These are phyloP conservation scores for Argyresthia goedartella DNA, from an alignment of 2,888 invertebrate genomes.

Conservation along the genomic window DNA sequence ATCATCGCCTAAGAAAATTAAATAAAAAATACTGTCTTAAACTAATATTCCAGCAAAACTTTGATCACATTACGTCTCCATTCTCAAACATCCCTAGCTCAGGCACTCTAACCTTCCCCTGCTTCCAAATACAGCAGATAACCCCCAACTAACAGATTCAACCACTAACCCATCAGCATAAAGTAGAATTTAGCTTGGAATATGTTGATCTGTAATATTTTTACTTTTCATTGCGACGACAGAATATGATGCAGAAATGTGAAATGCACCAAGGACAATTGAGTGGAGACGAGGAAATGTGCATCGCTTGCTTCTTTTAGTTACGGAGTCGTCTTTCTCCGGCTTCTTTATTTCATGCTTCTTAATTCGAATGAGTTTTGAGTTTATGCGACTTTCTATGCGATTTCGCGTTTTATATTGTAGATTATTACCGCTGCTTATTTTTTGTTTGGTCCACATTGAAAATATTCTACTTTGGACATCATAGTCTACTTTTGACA, in stretches of 20 bases:
- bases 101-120: constrained; percentile 54
- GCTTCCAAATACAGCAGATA: constrained; percentile 46
- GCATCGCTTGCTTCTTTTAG: constrained; percentile 24
- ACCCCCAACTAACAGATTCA: constrained; percentile 11
- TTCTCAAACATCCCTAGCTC: background rate
- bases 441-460: too few species aligned
- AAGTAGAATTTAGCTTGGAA: constrained; percentile 14
- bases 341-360: background rate
- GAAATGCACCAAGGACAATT: constrained; percentile 61
- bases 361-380: too few species aligned
- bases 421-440: too few species aligned
- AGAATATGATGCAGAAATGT: constrained; percentile 67
- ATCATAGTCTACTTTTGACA: too few species aligned
- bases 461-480: too few species aligned
- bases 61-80: too few species aligned
- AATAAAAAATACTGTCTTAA: too few species aligned
- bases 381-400: too few species aligned
- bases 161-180: constrained; percentile 16
- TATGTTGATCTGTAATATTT: constrained; percentile 41
- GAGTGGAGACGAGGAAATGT: constrained; percentile 45
- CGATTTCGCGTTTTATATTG: too few species aligned
- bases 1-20: too few species aligned
- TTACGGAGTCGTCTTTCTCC: background rate
- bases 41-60: too few species aligned
- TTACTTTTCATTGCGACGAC: constrained; percentile 60